Conservation (phyloP, 2,888 invertebrate species). For the Sacculina carcini region DNA sequence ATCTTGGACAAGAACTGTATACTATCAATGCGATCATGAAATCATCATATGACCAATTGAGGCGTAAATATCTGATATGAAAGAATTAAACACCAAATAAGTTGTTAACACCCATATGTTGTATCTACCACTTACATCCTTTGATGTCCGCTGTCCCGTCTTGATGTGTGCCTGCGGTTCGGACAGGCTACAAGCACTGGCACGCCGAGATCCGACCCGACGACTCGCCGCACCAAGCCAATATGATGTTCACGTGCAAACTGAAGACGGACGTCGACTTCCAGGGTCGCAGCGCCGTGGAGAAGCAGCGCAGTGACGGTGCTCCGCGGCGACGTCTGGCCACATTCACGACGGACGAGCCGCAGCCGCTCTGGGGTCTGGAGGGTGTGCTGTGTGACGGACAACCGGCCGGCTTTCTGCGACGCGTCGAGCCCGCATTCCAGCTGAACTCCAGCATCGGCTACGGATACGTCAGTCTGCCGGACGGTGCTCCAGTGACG, state of each 20-base stretch:
- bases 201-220: slow-evolving; percentile 51
- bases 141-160: too few species aligned
- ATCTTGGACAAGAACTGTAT: too few species aligned
- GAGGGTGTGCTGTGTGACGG: slow-evolving; percentile 46
- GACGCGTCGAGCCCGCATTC: slow-evolving; percentile 53
- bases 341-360: slow-evolving; percentile 24
- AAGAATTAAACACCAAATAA: too few species aligned
- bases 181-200: slow-evolving; percentile 55
- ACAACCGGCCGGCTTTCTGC: slow-evolving; percentile 43
- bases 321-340: slow-evolving; percentile 35
- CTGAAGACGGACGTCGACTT: slow-evolving; percentile 38
- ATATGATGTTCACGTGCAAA: slow-evolving; percentile 48
- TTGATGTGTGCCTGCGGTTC: too few species aligned
- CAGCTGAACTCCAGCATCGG: slow-evolving; percentile 31
- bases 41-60: too few species aligned
- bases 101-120: too few species aligned
- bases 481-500: slow-evolving; percentile 8
- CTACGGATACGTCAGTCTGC: slow-evolving; percentile 26
- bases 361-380: slow-evolving; percentile 48
- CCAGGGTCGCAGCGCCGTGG: slow-evolving; percentile 44
- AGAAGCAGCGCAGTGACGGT: slow-evolving; percentile 35
- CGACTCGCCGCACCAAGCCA: slow-evolving; percentile 65
- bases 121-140: too few species aligned
- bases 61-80: too few species aligned
- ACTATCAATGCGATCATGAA: too few species aligned